Evolutionary conservation across 1,140 invertebrate species (phyloP), one percentile per base, ranked within the genome.

Genomic region (Lasioglossum baleicum): DNA sequence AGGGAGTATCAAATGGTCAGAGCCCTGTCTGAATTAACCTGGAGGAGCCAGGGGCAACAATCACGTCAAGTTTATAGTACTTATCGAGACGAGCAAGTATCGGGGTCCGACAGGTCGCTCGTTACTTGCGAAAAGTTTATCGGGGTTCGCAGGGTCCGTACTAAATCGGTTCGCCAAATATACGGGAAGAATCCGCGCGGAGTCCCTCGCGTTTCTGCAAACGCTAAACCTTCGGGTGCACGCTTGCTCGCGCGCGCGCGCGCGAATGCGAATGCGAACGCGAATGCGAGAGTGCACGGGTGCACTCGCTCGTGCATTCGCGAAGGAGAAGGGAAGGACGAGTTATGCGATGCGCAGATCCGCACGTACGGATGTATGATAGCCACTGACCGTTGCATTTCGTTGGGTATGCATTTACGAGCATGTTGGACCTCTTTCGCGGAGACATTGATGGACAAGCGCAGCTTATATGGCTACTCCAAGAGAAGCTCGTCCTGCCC

Each of bases 401-500:
- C 81, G 87, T 88, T 88, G 88, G 82, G 83, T 85, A 87, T 89
- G 88, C 87, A 91, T 91, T 91, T 91, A 91, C 88, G 89, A 91
- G 88, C 87, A 90, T 89, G 86, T 88, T 88, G 88, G 87, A 88
- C 88, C 88, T 89, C 88, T 87, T 88, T 89, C 86, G 85, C 81
- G 83, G 83, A 89, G 92, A 93, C 92, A 92, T 90, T 93, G 92
- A 93, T 92, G 92, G 92, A 93, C 91, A 93, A 91, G 90, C 91
- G 83, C 82, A 85, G 83, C 89, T 92, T 92, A 93, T 92, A 93
- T 91, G 92, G 92, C 56, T 74, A 75, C 79, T 79, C 77, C 75
- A 76, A 75, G 81, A 73, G 81, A 75, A 83, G 82, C 80, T 80
- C 83, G 83, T 82, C 82, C 88, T 86, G 80, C 81, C 88, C 82